Base-by-base conservation (phyloP, 2,888 invertebrate genomes). In the Chromoteleia sp. region DNA sequence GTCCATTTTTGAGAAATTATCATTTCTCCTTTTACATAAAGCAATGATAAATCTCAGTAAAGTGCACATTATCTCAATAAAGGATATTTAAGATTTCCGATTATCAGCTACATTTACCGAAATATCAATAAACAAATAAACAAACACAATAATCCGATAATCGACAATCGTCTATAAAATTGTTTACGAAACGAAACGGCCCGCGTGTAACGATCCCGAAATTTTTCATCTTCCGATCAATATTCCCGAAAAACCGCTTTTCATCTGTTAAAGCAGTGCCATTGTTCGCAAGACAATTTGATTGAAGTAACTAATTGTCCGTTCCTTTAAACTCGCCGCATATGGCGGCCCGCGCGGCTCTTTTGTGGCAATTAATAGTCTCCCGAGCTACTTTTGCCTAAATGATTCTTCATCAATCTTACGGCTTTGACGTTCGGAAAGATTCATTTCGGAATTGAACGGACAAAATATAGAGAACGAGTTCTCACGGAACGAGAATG, bases 341-440 rank as follows among this genome's bases (percentile, higher is more conserved):
- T 86, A 85, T 85, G 85, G 82, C 80, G 83, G 83, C 56, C 67
- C 84, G 81, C 85, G 89, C 91, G 91, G 90, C 88, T 88, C 90
- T 90, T 89, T 91, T 91, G 89, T 89, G 87, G 88, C 91, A 91
- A 92, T 92, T 92, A 92, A 91, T 91, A 91, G 91, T 91, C 87
- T 88, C 86, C 84, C 87, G 85, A 85, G 85, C 87, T 85, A 86
- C 86, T 88, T 87, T 86, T 87, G 85, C 88, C 87, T 89, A 89
- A 91, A 91, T 91, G 91, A 91, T 91, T 91, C 87, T 87, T 85
- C 90, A 91, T 91, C 89, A 89, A 91, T 91, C 91, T 91, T 90
- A 83, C 73, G 68, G 83, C 82, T 85, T 86, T 85, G 85, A 88
- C 87, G 87, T 85, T 85, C 82, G 85, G 86, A 83, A 79, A 79